phyloP scores from a whole-genome alignment of 2,888 invertebrate species.

The Uloborus plumipes region DNA sequence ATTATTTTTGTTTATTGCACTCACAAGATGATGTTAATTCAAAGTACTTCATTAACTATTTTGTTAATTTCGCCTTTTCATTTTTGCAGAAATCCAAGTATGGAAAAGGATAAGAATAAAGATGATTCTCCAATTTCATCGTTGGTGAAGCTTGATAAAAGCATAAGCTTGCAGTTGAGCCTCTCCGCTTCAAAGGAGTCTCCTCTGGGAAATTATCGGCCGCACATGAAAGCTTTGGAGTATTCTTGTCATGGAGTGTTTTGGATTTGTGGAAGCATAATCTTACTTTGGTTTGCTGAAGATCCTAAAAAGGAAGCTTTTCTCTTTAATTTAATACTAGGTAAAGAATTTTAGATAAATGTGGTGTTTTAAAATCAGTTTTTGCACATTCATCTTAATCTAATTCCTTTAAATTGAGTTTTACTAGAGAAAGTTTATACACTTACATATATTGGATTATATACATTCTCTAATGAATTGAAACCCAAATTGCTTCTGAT shows the following conservation, averaged over 20 bases:
- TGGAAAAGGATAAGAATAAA: slow-evolving; percentile 24
- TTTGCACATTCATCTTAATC: no score
- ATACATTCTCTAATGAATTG: no score
- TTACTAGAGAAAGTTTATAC: no score
- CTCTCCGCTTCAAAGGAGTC: slow-evolving; percentile 51
- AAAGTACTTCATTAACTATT: no score
- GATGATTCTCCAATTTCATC: not conserved
- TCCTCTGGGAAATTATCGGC: slow-evolving; percentile 67
- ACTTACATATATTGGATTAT: no score
- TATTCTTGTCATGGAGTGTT: slow-evolving; percentile 90
- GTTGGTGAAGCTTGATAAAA: slow-evolving; percentile 49
- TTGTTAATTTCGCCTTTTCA: not conserved
- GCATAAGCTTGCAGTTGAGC: slow-evolving; percentile 36
- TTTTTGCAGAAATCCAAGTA: not conserved
- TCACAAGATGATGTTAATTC: no score
- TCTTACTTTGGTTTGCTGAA: slow-evolving; percentile 75
- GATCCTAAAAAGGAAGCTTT: slow-evolving; percentile 81
- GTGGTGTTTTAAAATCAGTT: no score
- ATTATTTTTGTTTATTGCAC: no score
- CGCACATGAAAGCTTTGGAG: slow-evolving; percentile 75
- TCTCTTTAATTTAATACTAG: slow-evolving; percentile 87
- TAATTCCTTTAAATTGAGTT: no score
- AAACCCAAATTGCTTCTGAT: no score
- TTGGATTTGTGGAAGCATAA: slow-evolving; percentile 83
- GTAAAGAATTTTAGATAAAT: slow-evolving; percentile 73